Percentiles rank a stretch among this genome's conserved stretches.
Evolutionary conservation across 2,888 invertebrate species (phyloP).

Genomic region (Stenodera caucasica): DNA sequence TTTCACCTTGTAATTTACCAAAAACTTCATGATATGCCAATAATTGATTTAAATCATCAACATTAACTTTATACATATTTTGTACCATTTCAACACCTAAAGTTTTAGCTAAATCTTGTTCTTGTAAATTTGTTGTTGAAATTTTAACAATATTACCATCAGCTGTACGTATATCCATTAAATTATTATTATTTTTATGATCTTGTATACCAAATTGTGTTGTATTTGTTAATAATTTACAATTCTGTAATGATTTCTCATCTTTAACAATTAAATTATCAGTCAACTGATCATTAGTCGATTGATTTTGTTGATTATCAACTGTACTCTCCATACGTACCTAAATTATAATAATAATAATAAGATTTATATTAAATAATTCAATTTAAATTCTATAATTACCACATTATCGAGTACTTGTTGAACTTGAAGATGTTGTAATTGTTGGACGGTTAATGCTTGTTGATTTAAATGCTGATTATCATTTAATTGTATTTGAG

Average conservation of each 20-base stretch:
- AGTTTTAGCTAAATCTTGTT: slow-evolving; percentile 64
- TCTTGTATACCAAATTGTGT: slow-evolving; percentile 53
- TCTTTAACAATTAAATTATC: slow-evolving; percentile 59
- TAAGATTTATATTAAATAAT: slow-evolving; percentile 5
- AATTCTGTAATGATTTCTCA: slow-evolving; percentile 62
- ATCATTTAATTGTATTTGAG: slow-evolving; percentile 58
- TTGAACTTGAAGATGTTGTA: slow-evolving; percentile 59
- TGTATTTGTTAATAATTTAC: slow-evolving; percentile 49
- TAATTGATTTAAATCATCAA: slow-evolving; percentile 82
- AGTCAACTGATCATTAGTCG: slow-evolving; percentile 36
- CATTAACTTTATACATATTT: slow-evolving; percentile 74
- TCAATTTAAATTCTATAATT: slow-evolving; percentile 13
- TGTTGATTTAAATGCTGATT: slow-evolving; percentile 57
- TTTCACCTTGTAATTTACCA: slow-evolving; percentile 67
- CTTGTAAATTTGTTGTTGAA: slow-evolving; percentile 65
- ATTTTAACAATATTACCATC: slow-evolving; percentile 77
- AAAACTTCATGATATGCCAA: slow-evolving; percentile 86
- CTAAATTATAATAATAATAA: slow-evolving; percentile 24
- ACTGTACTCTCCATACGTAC: slow-evolving; percentile 52
- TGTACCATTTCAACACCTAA: slow-evolving; percentile 73
- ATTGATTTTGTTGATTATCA: slow-evolving; percentile 43
- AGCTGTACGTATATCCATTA: slow-evolving; percentile 66
- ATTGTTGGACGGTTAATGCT: slow-evolving; percentile 50
- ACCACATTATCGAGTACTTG: slow-evolving; percentile 59
- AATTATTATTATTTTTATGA: slow-evolving; percentile 27